Base-by-base conservation (phyloP, 2,797 vertebrate genomes). In the Spea hammondii region DNA sequence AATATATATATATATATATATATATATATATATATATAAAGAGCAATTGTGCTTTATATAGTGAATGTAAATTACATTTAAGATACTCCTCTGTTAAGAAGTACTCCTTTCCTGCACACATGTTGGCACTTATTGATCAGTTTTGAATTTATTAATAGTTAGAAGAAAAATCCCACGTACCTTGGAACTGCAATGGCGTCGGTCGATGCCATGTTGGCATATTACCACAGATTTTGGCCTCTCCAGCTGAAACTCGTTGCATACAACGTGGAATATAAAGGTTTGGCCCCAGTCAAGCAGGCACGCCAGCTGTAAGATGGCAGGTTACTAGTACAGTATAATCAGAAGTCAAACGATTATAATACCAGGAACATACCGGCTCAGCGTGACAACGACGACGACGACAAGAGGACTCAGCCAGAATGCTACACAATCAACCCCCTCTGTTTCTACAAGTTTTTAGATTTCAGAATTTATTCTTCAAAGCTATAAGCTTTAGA, bases 131-230 rank as follows among this genome's bases (percentile, higher is more conserved):
- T 32, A 3, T 17, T 32, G 32, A 32, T 32, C 32, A 32, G 32
- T 32, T 32, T 32, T 32, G 32, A 32, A 32, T 32, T 32, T 32
- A 32, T 32, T 32, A 32, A 32, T 32, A 32, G 32, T 32, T 32
- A 32, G 55, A 54, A 65, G 11, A 57, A 5, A 57, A 76, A 68
- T 8, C 10, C 70, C 12, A 78, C 70, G 53, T 90, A 99, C 98
- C 97, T 98, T 99, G 10, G 94, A 89, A 68, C 95, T 94, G 81
- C 98, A 99, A 79, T 94, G 91, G n/a, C 95, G 94, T 3, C 94
- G 96, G 85, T 99, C 96, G 6, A 95, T 93, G 6, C 97, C 97
- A 14, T 99, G 98, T 86, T 99, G 98, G 88, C 98, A 99, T 81
- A 93, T 90, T 73, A 98, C 83, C 1, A 96, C 90, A 57, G 96